Base-by-base conservation (phyloP, 2,888 invertebrate species). In the Pollenia angustigena region DNA sequence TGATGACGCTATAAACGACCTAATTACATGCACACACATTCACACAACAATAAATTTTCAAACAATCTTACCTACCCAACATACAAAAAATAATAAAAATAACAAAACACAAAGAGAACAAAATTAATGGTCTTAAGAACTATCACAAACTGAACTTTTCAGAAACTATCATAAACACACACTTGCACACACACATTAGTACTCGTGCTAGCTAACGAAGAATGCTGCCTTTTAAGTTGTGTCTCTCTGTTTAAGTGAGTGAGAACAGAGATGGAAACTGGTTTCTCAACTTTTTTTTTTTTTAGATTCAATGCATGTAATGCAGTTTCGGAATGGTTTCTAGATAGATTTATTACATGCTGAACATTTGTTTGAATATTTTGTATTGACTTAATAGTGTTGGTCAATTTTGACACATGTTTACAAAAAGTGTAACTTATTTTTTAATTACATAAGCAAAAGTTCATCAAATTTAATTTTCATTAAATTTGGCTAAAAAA, bases 1-100 rank as follows among this genome's bases (percentile, higher is more conserved):
- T 76, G 84, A 88, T 88, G 88, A 88, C 88, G 88, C 76, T 88
- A 87, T 82, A 74, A 87, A 85, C 88, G 88, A 88, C 85, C 88
- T 80, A 88, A 87, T 88, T 88, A 84, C 83, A 74, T 54, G 58
- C 78, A 69, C 56, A 64, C 50, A 64, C 16, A 68, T 40, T 52
- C 12, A 32, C 40, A 75, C 50, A 75, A 14, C 11, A 40, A 54
- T 11, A 40, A 42, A 42, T 68, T 44, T 40, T n/a, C 9, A 66
- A 62, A 46, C 40, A 68, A 78, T 54, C 44, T 32, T 52, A 64
- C 23, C 1, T 23, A 23, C 72, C 72, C 56, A 71, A 50, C 54
- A 62, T 14, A 62, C 52, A 32, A 32, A 32, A 32, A 32, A 75
- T 60, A 66, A 71, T 44, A 66, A 60, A 75, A 79, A 79, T 72